phyloP scores from a whole-genome alignment of 2,113 vertebrate genomes.

The Oostethus manadensis region DNA sequence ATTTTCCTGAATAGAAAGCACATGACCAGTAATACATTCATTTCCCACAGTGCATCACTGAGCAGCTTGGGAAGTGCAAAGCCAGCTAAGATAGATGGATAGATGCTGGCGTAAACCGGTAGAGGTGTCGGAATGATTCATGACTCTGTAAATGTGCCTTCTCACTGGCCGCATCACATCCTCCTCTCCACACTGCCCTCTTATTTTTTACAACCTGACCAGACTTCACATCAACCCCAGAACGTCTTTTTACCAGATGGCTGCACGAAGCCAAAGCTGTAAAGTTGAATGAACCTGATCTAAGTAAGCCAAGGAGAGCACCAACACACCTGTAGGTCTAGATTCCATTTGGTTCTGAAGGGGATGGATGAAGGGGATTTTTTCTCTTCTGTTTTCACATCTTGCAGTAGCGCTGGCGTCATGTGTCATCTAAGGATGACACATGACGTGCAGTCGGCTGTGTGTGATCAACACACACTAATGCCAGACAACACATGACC shows the following conservation, averaged over 20 bases:
- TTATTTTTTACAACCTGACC: conserved; percentile 18
- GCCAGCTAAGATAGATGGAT: conserved; percentile 1
- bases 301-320: neutral
- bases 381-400: conserved; percentile 17
- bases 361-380: neutral
- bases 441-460: neutral
- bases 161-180: conserved; percentile 21
- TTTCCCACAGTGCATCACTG: neutral
- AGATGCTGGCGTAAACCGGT: conserved; percentile 25
- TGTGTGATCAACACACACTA: conserved; percentile 26
- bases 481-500: conserved; percentile 32
- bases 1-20: too few species aligned
- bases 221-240: neutral
- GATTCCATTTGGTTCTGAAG: conserved; percentile 3
- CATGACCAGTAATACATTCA: neutral
- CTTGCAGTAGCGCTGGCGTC: neutral
- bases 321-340: neutral
- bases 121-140: conserved; percentile 32
- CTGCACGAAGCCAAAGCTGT: neutral
- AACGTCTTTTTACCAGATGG: neutral
- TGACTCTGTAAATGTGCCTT: conserved; percentile 1
- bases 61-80: neutral
- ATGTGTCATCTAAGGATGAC: neutral
- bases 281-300: conserved; percentile 1
- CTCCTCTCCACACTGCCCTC: conserved; percentile 1